Evolutionary conservation across 2,888 invertebrate species (phyloP), one percentile per base, ranked within the genome.

Genomic region (Hydriomena furcata): DNA sequence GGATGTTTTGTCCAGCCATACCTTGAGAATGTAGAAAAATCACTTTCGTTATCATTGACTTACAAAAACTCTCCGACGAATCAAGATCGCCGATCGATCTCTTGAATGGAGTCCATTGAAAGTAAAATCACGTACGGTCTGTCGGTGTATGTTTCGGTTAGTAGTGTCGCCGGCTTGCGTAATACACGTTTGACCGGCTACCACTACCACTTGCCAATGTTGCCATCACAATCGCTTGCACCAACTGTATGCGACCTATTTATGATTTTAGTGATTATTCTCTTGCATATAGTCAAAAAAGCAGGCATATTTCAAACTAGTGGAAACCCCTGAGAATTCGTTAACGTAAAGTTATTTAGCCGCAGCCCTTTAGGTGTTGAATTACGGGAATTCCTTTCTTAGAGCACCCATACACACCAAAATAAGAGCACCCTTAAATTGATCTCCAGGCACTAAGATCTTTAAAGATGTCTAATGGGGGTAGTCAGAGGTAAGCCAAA

Each of bases 31-130:
- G 17, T 17, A 8, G 11, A 20, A 1, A 11, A 24, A 31, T 13
- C 30, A 43, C 24, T 32, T 38, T 37, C 48, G 17, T 40, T 41
- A 49, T 43, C 27, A 31, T 44, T 23, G 24, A 27, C 38, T 27
- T 7, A 27, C 31, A 44, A 50, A 50, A 51, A 41, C n/a, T 27
- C 17, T 31, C 27, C 13, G 17, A 6, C 7, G 36, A 35, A 35
- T 40, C 28, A n/a, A 35, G 32, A 45, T 43, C 20, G 24, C 31
- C 36, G 48, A 48, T 48, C 45, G 43, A 52, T 52, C 58, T 56
- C 61, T 53, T 72, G 66, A 71, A 68, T 71, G 68, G 64, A 65
- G 46, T 57, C 53, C 63, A 71, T 71, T 73, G 71, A 71, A 72
- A 76, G 68, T 61, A 57, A 73, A 65, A 63, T 63, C 66, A 63